Conservation (phyloP, 2,797 vertebrate species). For the Manis pentadactyla region DNA sequence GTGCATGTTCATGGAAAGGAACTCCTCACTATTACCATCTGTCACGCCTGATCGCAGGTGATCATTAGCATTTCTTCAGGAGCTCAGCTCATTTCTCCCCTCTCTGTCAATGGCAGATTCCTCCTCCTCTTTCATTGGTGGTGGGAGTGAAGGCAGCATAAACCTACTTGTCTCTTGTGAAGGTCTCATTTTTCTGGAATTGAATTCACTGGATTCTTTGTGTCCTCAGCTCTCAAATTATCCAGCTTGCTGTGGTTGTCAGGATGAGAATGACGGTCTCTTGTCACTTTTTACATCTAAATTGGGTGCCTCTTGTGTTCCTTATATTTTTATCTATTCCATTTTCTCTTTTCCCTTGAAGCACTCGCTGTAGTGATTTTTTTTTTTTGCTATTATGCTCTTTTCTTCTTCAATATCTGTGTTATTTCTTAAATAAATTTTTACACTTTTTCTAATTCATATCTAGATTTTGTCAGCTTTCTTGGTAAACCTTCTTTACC, state of each 20-base stretch:
- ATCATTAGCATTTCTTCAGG: background rate
- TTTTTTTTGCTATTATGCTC: background rate
- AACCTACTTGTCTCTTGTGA: background rate
- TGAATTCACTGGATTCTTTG: background rate
- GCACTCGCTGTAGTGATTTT: background rate
- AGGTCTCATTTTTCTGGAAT: no score
- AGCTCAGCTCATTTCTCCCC: background rate
- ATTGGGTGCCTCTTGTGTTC: accelerated
- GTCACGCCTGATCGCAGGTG: background rate
- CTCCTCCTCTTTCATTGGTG: background rate
- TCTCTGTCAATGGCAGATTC: accelerated
- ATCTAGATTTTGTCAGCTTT: background rate
- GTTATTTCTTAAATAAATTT: background rate
- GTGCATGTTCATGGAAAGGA: background rate
- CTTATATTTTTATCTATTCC: background rate
- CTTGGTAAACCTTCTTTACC: background rate
- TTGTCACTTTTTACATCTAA: no score
- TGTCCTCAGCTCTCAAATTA: background rate
- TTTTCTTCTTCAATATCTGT: background rate
- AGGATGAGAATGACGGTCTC: background rate
- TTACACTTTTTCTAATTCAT: background rate
- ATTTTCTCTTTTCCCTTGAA: background rate
- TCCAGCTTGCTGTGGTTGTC: background rate
- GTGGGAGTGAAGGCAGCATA: accelerated
- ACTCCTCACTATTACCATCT: background rate